Evolutionary conservation across 2,113 vertebrate genomes (phyloP), one percentile per base, ranked within the genome.

Genomic region (Chaetorhynchus papuensis): DNA sequence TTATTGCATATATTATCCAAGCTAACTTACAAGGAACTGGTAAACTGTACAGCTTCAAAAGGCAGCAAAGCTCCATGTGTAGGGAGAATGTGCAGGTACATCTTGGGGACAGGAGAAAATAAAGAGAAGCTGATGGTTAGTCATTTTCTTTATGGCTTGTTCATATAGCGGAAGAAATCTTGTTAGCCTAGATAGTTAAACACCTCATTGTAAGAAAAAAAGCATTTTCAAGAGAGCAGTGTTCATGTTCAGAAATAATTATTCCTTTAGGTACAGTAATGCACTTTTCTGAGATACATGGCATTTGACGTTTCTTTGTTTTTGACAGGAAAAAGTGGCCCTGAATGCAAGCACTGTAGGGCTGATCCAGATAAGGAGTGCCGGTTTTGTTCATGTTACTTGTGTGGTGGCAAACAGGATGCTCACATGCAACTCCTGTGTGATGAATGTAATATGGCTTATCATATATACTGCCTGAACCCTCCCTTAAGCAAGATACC

Each of bases 391-490:
- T 99, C 99, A 12, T 99, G 99, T 98, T 99, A 98, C 84, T 97
- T 99, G 83, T 99, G 99, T 83, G 99, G 99, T 68, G 99, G 99
- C 59, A 99, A 99, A 96, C 99, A 99, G 94, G 99, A 99, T 54
- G 99, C 99, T 87, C 99, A 99, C 96, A 99, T 99, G 99, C 99
- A 99, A 92, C 98, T 99, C 96, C 98, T 99, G 13, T 99, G 99
- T 96, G 99, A 99, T 87, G 99, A 99, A 97, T 99, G 99, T 97
- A 99, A 99, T 97, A 99, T 99, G 99, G 99, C 99, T 59, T 99
- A 99, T 97, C 99, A 99, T 96, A 99, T 99, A 96, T 99, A 99
- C 98, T 99, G 99, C 96, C 98, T 99, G 97, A 99, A 98, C 96
- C 99, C 99, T 39, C 99, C 99, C 14, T 98, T 99, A 97, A 97